Percentiles rank a stretch among this genome's conserved stretches.
Conservation (phyloP, 2,888 invertebrate species). For the Taphrorychus bicolor region DNA sequence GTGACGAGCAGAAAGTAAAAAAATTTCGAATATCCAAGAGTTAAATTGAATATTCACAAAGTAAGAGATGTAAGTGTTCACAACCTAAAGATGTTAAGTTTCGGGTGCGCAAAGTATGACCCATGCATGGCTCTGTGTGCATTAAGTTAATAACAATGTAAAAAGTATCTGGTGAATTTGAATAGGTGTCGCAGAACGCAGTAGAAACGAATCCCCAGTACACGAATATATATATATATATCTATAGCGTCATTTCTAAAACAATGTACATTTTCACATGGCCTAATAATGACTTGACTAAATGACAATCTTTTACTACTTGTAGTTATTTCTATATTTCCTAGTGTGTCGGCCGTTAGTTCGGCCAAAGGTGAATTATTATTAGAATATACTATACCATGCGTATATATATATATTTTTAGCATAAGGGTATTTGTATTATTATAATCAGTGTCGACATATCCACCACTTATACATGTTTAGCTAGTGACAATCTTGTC, state of each 20-base stretch:
- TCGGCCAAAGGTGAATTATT: not conserved
- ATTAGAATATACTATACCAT: not conserved
- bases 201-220: not conserved
- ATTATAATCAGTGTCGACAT: slow-evolving; percentile 52
- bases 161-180: not conserved
- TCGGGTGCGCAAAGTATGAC: no score
- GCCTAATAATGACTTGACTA: slow-evolving; percentile 27
- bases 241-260: slow-evolving; percentile 36
- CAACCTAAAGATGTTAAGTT: no score
- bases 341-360: not conserved
- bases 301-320: slow-evolving; percentile 37
- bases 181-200: no score
- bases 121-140: no score
- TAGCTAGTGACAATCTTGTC: slow-evolving; percentile 59
- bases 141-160: no score
- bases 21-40: no score
- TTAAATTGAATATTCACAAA: no score
- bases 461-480: slow-evolving; percentile 45
- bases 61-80: no score
- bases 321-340: slow-evolving; percentile 17
- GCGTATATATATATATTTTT: slow-evolving; percentile 14
- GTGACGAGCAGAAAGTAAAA: no score
- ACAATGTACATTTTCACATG: slow-evolving; percentile 30
- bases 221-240: not conserved
- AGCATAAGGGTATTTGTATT: slow-evolving; percentile 19